A percentile compares a stretch with the other conserved stretches of the same genome.
Evolutionary conservation across 2,888 invertebrate species (phyloP).

Genomic region (Lamproptera curius): DNA sequence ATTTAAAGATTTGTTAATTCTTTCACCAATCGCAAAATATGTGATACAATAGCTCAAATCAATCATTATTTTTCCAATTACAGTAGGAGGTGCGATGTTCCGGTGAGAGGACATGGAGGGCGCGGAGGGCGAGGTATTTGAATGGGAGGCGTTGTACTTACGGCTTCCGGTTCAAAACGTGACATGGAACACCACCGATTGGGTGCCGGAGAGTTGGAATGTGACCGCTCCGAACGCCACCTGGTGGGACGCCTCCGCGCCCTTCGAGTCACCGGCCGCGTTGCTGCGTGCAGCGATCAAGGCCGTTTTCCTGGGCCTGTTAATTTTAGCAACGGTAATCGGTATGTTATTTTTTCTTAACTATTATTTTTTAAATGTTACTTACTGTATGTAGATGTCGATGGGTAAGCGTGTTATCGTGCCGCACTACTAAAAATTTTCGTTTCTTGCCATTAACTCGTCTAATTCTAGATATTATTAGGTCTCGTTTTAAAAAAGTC

Average conservation of each 20-base stretch:
- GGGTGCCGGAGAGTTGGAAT: slow-evolving; percentile 55
- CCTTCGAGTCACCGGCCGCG: slow-evolving; percentile 70
- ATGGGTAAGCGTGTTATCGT: too few species aligned
- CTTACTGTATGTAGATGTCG: too few species aligned
- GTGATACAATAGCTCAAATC: background rate
- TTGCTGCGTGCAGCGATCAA: slow-evolving; percentile 81
- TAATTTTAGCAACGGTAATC: slow-evolving; percentile 80
- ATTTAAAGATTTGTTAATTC: background rate
- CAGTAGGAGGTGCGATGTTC: slow-evolving; percentile 50
- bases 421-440: too few species aligned
- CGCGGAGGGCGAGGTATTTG: slow-evolving; percentile 65
- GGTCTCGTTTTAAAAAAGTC: too few species aligned
- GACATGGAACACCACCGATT: slow-evolving; percentile 57
- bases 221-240: slow-evolving; percentile 54
- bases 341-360: slow-evolving; percentile 48
- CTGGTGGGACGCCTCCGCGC: slow-evolving; percentile 64
- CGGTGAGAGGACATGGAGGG: slow-evolving; percentile 73
- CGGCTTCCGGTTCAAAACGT: slow-evolving; percentile 53
- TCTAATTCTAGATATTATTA: too few species aligned
- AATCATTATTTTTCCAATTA: background rate
- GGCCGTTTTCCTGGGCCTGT: slow-evolving; percentile 77
- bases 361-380: too few species aligned
- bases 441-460: too few species aligned
- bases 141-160: slow-evolving; percentile 66
- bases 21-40: background rate